phyloP scores from a whole-genome alignment of 1,140 invertebrate genomes.

The Anagrus nilaparvatae region DNA sequence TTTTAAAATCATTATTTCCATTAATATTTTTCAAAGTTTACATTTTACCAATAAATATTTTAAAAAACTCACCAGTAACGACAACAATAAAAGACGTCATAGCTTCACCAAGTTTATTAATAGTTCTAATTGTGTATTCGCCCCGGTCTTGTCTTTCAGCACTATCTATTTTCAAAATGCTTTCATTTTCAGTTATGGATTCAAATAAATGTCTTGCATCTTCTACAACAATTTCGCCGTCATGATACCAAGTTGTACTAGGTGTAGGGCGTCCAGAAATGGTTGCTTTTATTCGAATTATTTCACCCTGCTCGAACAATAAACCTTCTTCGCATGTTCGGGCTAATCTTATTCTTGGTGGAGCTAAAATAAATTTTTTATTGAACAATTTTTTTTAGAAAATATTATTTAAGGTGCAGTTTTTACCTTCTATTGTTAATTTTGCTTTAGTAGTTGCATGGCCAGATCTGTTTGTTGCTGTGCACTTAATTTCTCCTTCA shows the following conservation, averaged over 20 bases:
- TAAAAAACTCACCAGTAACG: conserved; percentile 57
- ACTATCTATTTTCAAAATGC: conserved; percentile 60
- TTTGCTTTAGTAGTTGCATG: conserved; percentile 63
- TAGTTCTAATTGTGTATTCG: conserved; percentile 72
- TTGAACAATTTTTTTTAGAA: neutral
- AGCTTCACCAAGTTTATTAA: conserved; percentile 75
- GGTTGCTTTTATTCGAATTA: conserved; percentile 77
- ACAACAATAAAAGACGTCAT: conserved; percentile 71
- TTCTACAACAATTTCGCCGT: conserved; percentile 59
- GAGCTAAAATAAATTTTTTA: conserved; percentile 42
- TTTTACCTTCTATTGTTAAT: conserved; percentile 58
- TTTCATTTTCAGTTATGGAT: conserved; percentile 54
- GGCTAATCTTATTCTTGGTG: conserved; percentile 66
- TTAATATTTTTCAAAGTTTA: too few species aligned
- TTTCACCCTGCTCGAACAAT: conserved; percentile 80
- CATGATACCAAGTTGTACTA: conserved; percentile 73
- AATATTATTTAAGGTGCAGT: neutral
- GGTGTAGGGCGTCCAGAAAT: conserved; percentile 81
- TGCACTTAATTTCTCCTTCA: conserved; percentile 81
- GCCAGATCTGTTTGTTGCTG: conserved; percentile 73
- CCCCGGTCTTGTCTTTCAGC: conserved; percentile 68
- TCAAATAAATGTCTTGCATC: conserved; percentile 58
- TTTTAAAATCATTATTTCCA: too few species aligned
- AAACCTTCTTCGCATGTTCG: conserved; percentile 78
- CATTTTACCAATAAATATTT: conserved; percentile 1